Base-by-base conservation (phyloP, 2,888 invertebrate genomes). In the Nomada flava region DNA sequence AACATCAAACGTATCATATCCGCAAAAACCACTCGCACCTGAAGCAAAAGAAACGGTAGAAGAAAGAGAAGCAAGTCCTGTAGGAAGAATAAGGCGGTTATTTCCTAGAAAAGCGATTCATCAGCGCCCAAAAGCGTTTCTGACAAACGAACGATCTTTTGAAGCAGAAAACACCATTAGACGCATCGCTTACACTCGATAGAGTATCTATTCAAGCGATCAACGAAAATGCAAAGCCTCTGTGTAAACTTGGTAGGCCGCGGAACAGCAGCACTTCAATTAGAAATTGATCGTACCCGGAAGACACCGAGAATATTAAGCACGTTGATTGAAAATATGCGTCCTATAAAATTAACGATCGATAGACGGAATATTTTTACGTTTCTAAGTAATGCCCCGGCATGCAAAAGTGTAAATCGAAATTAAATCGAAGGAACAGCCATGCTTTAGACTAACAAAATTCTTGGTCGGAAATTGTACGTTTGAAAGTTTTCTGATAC, bases 91-190 rank as follows among this genome's bases (percentile, higher is more conserved):
- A 1, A 36, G 36, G 23, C 3, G 1, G 3, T 26, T 36, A 1
- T 23, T 42, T 23, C n/a, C n/a, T 11, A 11, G 15, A 9, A n/a
- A 2, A n/a, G 11, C 26, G 13, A 47, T 71, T 64, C 42, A 4
- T 50, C 78, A 64, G 10, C 55, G 44, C 2, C 60, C 60, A 63
- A 80, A 76, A 65, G 75, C n/a, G n/a, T 71, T 44, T 50, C 63
- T 68, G 57, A 82, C 67, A 81, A 79, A 63, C 42, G 55, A 67
- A 53, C 67, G 65, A 82, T 74, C 72, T 60, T 23, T 76, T 63
- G 67, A 63, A 73, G 85, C 76, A 73, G 83, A 87, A 86, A 83
- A 85, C 68, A 20, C 68, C 53, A 70, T 87, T 63, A 83, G 74
- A 74, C 60, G 65, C 68, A 74, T 63, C 64, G 60, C 64, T 83